Conservation (phyloP, 2,888 invertebrate genomes). For the Cerastoderma edule region DNA sequence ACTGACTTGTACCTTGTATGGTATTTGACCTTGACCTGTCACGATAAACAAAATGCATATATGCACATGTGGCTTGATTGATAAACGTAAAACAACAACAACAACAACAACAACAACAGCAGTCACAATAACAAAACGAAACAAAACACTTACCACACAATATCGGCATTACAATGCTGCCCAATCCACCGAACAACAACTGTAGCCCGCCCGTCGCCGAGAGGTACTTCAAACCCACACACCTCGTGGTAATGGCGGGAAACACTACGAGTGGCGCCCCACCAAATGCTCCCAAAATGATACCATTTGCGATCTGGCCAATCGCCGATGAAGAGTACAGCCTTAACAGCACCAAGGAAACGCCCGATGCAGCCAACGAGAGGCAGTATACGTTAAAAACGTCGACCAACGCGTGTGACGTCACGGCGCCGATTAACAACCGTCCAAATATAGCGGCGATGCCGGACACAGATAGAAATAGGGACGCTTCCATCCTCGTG, state of each 20-base stretch:
- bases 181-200: constrained; percentile 8
- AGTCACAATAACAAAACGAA: no score
- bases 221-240: constrained; percentile 8
- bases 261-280: background rate
- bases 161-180: background rate
- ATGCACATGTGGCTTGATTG: no score
- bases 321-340: background rate
- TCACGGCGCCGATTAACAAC: background rate
- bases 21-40: no score
- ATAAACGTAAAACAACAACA: no score
- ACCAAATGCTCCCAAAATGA: background rate
- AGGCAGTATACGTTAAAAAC: background rate
- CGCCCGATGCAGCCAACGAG: background rate
- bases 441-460: constrained; percentile 1
- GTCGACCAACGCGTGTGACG: background rate
- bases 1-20: no score
- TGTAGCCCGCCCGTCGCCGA: background rate
- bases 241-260: background rate
- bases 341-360: background rate
- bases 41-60: no score
- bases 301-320: constrained; percentile 4
- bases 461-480: background rate
- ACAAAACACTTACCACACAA: constrained; percentile 1
- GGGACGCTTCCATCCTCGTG: background rate
- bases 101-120: no score